Conservation (phyloP, 2,113 vertebrate species). For the Tringa solitaria region DNA sequence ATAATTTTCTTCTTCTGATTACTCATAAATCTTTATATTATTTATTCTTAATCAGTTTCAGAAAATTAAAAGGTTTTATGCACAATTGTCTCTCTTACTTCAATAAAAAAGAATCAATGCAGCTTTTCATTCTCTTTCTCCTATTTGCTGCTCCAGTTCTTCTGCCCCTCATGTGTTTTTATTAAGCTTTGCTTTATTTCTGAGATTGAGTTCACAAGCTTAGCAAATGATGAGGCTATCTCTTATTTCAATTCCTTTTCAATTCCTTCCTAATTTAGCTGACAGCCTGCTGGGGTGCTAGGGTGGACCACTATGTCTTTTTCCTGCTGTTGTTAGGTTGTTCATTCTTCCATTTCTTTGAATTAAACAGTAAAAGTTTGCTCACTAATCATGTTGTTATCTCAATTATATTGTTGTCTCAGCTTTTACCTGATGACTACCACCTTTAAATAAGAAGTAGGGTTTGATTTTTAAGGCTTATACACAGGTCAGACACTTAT, state of each 20-base stretch:
- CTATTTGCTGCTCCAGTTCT: slow-evolving; percentile 19
- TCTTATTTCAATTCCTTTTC: slow-evolving; percentile 22
- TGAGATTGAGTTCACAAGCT: slow-evolving; percentile 45
- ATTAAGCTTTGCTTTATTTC: slow-evolving; percentile 59
- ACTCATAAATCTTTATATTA: slow-evolving; percentile 9
- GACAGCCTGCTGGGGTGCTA: not conserved
- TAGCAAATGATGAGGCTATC: not conserved
- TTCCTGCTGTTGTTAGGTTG: not conserved
- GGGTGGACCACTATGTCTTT: not conserved
- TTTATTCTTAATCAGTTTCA: slow-evolving; percentile 40
- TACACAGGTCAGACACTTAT: not conserved
- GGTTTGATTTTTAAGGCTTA: not conserved
- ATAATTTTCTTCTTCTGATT: slow-evolving; percentile 26
- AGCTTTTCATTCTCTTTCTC: not conserved
- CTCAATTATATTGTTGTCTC: not conserved
- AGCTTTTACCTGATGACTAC: not conserved
- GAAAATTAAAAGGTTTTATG: slow-evolving; percentile 40
- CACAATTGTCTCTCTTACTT: slow-evolving; percentile 20
- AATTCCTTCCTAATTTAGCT: not conserved
- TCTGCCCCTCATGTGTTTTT: slow-evolving; percentile 52
- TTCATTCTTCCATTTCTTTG: not conserved
- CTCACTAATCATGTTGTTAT: not conserved
- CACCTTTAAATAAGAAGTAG: not conserved
- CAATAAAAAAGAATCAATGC: not conserved
- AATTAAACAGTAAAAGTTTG: not conserved